Base-by-base conservation (phyloP, 2,888 invertebrate genomes). In the Conistra vaccinii region DNA sequence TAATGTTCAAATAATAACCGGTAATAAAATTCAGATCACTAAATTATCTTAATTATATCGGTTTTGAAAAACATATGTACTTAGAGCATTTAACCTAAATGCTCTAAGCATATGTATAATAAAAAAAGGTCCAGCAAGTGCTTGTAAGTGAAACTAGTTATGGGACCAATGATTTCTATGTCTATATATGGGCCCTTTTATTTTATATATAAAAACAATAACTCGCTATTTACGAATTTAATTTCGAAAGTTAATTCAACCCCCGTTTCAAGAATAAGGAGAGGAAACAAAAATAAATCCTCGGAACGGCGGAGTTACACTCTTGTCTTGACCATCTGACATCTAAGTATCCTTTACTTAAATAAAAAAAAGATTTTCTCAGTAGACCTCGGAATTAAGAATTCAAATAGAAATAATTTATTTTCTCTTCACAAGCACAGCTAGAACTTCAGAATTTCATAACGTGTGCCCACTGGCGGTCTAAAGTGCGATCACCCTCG, bases 1-100 rank as follows among this genome's bases (percentile, higher is more conserved):
- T 48, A 51, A 71, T 35, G n/a, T 26, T 26, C 42, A 67, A 42
- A 60, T 26, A 69, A 72, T 53, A 68, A 84, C 83, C 83, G 85
- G 35, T 71, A 66, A 57, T 53, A 29, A 35, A 20, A 61, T 35
- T 29, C 4, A 12, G 0, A 1, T 26, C 3, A 39, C 10, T 12
- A n/a, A n/a, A n/a, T n/a, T n/a, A n/a, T n/a, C n/a, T n/a, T n/a
- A 4, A 32, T 14, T 5, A 10, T 5, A 42, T 12, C 53, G 69
- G 45, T 77, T 72, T 32, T 4, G 2, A 1, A 17, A n/a, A 39
- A 29, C 1, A 45, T 1, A 20, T n/a, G n/a, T n/a, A n/a, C n/a
- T n/a, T n/a, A n/a, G n/a, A n/a, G n/a, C n/a, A n/a, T n/a, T n/a
- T n/a, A n/a, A n/a, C n/a, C n/a, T n/a, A n/a, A n/a, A n/a, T n/a